These are phyloP conservation scores for Zaprionus inermis DNA, from an alignment of 1,140 invertebrate species.

Conservation along the genomic window DNA sequence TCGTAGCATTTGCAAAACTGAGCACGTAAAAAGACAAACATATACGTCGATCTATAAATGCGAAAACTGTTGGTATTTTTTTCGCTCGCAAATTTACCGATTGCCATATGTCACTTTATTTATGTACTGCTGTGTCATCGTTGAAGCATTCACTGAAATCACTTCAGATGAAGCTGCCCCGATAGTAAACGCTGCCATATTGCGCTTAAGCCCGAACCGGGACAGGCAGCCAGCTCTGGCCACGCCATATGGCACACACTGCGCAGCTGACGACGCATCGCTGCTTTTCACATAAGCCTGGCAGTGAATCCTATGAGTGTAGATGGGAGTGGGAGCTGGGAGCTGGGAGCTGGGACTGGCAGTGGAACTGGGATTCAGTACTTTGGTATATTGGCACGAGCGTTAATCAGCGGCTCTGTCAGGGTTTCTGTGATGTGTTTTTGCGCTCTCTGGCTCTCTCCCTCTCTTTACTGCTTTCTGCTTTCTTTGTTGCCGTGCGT, in stretches of 20 bases:
- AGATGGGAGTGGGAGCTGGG: too few relatives aligned
- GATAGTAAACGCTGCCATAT: conserved; percentile 1
- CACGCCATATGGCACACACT: background rate
- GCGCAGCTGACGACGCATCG: too few relatives aligned
- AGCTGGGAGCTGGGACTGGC: background rate
- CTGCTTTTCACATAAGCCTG: too few relatives aligned
- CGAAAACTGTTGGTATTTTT: too few relatives aligned
- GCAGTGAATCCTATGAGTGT: background rate
- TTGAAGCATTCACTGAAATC: conserved; percentile 2
- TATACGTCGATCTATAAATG: too few relatives aligned
- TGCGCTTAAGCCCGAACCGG: too few relatives aligned
- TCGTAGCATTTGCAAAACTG: too few relatives aligned
- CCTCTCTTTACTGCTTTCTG: background rate
- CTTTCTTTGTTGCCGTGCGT: background rate
- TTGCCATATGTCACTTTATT: background rate
- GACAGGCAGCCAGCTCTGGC: background rate
- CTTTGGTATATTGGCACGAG: background rate
- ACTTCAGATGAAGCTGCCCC: background rate
- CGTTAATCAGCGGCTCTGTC: conserved; percentile 1
- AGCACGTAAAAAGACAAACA: too few relatives aligned
- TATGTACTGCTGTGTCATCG: background rate
- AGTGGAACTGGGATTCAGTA: background rate
- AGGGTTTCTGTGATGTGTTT: conserved; percentile 9
- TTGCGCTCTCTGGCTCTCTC: background rate
- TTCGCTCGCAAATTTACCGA: too few relatives aligned